A percentile compares a stretch with the other conserved stretches of the same genome.
Conservation (phyloP, 2,113 vertebrate species). For the Lasiurus cinereus region DNA sequence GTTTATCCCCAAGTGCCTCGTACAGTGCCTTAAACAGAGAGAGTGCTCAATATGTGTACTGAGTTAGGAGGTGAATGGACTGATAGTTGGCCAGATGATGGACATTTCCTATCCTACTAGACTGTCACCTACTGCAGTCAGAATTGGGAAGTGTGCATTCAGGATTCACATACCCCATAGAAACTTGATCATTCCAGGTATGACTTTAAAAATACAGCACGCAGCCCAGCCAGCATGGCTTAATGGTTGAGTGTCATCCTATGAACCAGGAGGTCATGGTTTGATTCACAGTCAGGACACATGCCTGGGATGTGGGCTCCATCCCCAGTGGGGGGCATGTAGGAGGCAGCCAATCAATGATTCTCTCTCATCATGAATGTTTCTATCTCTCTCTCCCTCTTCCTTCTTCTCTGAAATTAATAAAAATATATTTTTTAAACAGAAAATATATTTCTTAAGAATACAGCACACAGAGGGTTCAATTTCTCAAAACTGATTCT, state of each 20-base stretch:
- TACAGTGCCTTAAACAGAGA: slow-evolving; percentile 28
- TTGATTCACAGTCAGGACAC: not conserved
- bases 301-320: no score
- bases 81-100: not conserved
- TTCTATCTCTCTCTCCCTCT: no score
- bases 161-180: not conserved
- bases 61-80: not conserved
- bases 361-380: no score
- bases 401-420: no score
- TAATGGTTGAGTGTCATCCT: not conserved
- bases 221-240: not conserved
- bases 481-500: not conserved
- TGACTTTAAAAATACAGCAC: not conserved
- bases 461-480: not conserved
- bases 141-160: not conserved
- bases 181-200: slow-evolving; percentile 17
- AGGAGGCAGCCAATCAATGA: no score
- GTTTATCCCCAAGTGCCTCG: not conserved
- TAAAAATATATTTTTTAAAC: no score
- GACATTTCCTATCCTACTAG: not conserved
- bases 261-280: not conserved
- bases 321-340: no score
- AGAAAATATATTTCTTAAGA: not conserved
- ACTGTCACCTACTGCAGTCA: not conserved
- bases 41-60: not conserved